Evolutionary conservation across 1,140 invertebrate species (phyloP).

Genomic region (Anoplolepis gracilipes): DNA sequence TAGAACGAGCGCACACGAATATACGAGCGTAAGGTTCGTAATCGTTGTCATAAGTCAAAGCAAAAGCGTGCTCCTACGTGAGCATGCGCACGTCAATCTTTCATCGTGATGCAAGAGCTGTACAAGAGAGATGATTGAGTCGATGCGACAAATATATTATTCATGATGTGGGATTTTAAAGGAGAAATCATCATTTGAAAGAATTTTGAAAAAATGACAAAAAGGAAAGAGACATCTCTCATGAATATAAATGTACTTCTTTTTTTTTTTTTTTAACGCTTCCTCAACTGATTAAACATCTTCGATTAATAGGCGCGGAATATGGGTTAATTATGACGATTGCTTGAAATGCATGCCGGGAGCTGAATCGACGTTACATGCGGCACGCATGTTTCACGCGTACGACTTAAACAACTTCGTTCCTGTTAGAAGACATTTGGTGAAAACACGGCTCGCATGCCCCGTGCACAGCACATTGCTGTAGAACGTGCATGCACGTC

Average conservation of each 20-base stretch:
- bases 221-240: no score
- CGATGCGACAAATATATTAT: not conserved
- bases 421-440: not conserved
- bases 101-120: not conserved
- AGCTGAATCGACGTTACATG: not conserved
- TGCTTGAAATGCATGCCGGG: not conserved
- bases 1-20: not conserved
- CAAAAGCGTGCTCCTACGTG: not conserved
- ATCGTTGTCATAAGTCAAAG: conserved; percentile 6
- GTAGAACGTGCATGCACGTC: conserved; percentile 4
- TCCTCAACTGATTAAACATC: not conserved
- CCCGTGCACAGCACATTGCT: conserved; percentile 63
- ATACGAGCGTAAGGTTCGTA: not conserved
- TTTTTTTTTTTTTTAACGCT: no score
- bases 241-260: not conserved
- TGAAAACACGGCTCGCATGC: conserved; percentile 12
- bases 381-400: not conserved
- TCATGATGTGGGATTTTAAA: not conserved
- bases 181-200: not conserved
- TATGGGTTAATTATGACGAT: not conserved
- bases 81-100: not conserved
- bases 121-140: not conserved
- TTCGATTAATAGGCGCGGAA: not conserved
- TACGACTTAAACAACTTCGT: not conserved
- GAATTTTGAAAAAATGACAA: not conserved